phyloP scores from a whole-genome alignment of 2,113 vertebrate genomes.

The Bettongia penicillata region DNA sequence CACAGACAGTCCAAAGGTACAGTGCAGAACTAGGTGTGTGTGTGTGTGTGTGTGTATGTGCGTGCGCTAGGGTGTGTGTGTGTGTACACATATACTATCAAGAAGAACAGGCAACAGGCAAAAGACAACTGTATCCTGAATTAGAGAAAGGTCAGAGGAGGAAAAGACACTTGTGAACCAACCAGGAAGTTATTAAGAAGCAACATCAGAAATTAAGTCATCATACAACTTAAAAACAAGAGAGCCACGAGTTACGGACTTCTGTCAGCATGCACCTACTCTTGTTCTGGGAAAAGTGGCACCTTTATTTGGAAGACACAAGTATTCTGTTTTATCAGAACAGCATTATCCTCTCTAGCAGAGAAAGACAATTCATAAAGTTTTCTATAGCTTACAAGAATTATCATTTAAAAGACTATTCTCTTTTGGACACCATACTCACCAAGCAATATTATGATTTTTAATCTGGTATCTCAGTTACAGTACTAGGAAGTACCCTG shows the following conservation, averaged over 20 bases:
- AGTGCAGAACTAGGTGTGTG: neutral
- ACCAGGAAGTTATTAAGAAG: neutral
- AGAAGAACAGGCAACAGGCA: neutral
- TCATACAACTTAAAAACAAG: neutral
- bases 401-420: neutral
- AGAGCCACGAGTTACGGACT: neutral
- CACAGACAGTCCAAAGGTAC: neutral
- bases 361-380: neutral
- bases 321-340: neutral
- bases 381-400: neutral
- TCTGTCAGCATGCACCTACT: neutral
- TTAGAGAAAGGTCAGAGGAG: constrained; percentile 7
- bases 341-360: constrained; percentile 7
- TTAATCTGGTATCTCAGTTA: neutral
- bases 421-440: neutral
- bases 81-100: neutral
- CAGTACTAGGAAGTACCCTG: neutral
- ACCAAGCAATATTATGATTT: neutral
- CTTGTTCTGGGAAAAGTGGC: neutral
- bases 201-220: neutral
- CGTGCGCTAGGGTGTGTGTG: neutral
- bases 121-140: neutral
- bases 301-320: neutral
- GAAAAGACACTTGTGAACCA: neutral
- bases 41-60: neutral